These are phyloP conservation scores for Abrostola triplasia DNA, from an alignment of 2,888 invertebrate genomes.

Conservation along the genomic window DNA sequence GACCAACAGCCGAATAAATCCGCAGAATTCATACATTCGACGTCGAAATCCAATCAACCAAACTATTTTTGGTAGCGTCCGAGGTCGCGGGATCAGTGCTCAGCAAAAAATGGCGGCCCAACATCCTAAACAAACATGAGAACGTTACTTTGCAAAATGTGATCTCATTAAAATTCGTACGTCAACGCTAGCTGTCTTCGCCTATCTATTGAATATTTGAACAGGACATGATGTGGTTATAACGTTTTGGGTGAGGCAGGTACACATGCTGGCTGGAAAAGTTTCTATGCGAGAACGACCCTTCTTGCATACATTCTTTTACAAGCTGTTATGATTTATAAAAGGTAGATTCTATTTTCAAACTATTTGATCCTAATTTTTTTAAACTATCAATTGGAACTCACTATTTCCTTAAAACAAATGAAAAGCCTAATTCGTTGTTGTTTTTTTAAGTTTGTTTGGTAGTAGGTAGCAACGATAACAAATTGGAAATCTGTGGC, in stretches of 20 bases:
- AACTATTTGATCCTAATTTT: no score
- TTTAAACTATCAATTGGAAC: no score
- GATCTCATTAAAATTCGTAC: constrained; percentile 68
- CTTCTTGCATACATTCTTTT: no score
- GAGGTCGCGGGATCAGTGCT: constrained; percentile 36
- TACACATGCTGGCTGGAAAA: not conserved
- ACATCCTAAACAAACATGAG: constrained; percentile 69
- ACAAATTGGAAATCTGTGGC: no score
- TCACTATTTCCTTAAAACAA: constrained; percentile 4
- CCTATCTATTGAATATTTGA: constrained; percentile 48
- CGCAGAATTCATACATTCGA: constrained; percentile 41
- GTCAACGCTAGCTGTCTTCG: constrained; percentile 48
- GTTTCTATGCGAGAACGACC: not conserved
- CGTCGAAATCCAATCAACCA: constrained; percentile 57
- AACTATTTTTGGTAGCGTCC: constrained; percentile 54
- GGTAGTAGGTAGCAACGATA: no score
- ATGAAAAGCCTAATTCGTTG: not conserved
- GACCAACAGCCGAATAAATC: constrained; percentile 38
- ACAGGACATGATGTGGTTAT: constrained; percentile 27
- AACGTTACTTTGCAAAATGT: constrained; percentile 66
- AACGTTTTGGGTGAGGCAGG: constrained; percentile 16
- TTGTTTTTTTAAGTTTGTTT: no score
- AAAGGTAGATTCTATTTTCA: no score
- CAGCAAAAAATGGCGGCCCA: constrained; percentile 59
- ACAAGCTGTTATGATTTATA: no score